phyloP scores from a whole-genome alignment of 2,797 vertebrate genomes.

The Lagorchestes hirsutus region DNA sequence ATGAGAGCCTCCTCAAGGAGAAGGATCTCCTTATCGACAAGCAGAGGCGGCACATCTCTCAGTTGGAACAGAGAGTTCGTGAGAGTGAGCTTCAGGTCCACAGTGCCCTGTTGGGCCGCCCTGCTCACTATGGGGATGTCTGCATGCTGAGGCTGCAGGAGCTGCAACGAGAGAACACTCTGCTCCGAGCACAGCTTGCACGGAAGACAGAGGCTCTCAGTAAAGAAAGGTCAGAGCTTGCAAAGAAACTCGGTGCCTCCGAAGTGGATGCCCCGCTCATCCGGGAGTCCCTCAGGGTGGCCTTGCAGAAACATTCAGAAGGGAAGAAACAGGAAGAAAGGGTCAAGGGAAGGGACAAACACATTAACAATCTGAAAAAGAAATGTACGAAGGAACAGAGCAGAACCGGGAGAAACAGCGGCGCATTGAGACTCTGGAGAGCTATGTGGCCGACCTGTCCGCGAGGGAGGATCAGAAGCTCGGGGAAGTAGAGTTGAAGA shows the following conservation, averaged over 20 bases:
- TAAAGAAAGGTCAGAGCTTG: constrained; percentile 93
- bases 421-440: constrained; percentile 96
- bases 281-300: constrained; percentile 91
- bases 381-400: constrained; percentile 98
- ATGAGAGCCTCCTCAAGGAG: constrained; percentile 94
- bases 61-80: constrained; percentile 94
- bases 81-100: constrained; percentile 96
- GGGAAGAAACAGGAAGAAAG: constrained; percentile 98
- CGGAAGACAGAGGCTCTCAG: constrained; percentile 92
- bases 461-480: constrained; percentile 97
- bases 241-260: constrained; percentile 91
- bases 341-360: constrained; percentile 97
- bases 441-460: constrained; percentile 96
- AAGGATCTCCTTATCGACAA: constrained; percentile 97
- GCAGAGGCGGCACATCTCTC: constrained; percentile 96
- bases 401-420: constrained; percentile 96
- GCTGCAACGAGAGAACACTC: constrained; percentile 94
- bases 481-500: constrained; percentile 90
- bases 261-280: constrained; percentile 92
- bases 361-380: constrained; percentile 97
- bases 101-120: constrained; percentile 91
- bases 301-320: constrained; percentile 91
- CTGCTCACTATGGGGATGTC: constrained; percentile 91
- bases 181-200: constrained; percentile 94
- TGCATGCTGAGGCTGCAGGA: constrained; percentile 96